Base-by-base conservation (phyloP, 2,888 invertebrate genomes). In the Boloria euphrosyne region DNA sequence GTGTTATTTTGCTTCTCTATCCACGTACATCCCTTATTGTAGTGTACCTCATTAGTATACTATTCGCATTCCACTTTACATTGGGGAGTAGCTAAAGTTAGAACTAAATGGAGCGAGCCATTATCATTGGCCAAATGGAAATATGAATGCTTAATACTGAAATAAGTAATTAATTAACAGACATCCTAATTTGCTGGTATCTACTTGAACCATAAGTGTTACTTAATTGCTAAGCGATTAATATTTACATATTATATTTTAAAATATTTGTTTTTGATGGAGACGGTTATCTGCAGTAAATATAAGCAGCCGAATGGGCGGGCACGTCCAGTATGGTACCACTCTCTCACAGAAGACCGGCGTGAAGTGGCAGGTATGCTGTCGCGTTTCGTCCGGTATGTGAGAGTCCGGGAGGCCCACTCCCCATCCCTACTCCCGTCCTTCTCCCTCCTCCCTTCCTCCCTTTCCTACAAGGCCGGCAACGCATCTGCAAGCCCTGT, bases 141-240 rank as follows among this genome's bases (percentile, higher is more conserved):
- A 54, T 68, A 54, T 62, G 67, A 69, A 69, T 67, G 59, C 46
- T 31, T 64, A 43, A 64, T 57, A 16, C 16, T 62, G 51, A 62
- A 49, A 43, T 60, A 54, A 60, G 54, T 54, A 53, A 57, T 47
- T 51, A 49, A 51, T 50, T 16, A 6, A 13, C 10, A 13, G 17
- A 55, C 43, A 47, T 31, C 46, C 16, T 27, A 16, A 47, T 49
- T 27, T 4, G 43, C 14, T 44, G 55, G 44, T 44, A 6, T 38
- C 53, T 38, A 13, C 2, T 38, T 38, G 31, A 1, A 17, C 13
- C 4, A 43, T 22, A n/a, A 4, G 14, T 46, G 55, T 13, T 22
- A 22, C 22, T 44, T 5, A 7, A 18, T 18, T 44, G 43, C 3
- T n/a, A 16, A 31, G 16, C 14, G 0, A 16, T 22, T 18, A 13